These are phyloP conservation scores for Ptychodera flava DNA, from an alignment of 35 echinoderm and acorn worm species.

Conservation along the genomic window DNA sequence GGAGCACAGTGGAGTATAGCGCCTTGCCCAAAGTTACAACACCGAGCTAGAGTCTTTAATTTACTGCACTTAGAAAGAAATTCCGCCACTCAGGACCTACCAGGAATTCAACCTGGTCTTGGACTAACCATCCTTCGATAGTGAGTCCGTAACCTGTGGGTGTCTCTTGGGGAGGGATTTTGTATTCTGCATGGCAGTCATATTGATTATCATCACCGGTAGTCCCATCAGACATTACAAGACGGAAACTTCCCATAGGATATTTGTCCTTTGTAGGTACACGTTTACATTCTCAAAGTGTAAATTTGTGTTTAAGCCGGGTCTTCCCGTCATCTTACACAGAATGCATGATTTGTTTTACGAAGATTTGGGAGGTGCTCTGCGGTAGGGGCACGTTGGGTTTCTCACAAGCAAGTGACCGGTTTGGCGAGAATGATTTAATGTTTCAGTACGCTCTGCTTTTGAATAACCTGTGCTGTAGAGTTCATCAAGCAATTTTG, in stretches of 20 bases:
- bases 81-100: too few relatives aligned
- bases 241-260: not conserved
- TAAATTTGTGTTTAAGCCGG: not conserved
- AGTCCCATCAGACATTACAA: not conserved
- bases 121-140: too few relatives aligned
- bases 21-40: too few relatives aligned
- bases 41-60: too few relatives aligned
- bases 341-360: conserved; percentile 1
- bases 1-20: too few relatives aligned
- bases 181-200: not conserved
- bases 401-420: not conserved
- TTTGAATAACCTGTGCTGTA: not conserved
- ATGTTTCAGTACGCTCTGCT: not conserved
- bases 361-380: not conserved
- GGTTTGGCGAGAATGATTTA: too few relatives aligned
- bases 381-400: not conserved
- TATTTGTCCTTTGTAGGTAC: conserved; percentile 2
- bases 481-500: conserved; percentile 16
- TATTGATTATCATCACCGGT: not conserved
- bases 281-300: not conserved
- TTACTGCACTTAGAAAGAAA: too few relatives aligned
- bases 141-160: not conserved
- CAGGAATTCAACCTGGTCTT: too few relatives aligned
- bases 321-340: conserved; percentile 7
- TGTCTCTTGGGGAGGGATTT: not conserved